Conservation (phyloP, 2,113 vertebrate species). For the Serinus canaria region DNA sequence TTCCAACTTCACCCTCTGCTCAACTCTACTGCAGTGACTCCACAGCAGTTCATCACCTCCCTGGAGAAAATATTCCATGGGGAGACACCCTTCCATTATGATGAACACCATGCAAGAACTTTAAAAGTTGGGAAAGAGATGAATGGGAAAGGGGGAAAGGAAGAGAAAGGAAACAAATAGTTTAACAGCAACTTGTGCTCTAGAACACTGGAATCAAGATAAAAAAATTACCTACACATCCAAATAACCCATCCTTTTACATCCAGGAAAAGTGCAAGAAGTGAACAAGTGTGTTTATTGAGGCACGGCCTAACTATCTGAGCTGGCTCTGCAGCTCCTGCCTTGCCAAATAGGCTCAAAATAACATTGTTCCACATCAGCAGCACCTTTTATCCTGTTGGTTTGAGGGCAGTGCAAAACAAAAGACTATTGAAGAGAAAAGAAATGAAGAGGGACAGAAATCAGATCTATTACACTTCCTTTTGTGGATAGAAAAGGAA, state of each 20-base stretch:
- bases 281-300: background rate
- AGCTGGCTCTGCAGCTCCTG: background rate
- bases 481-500: background rate
- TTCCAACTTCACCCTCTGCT: background rate
- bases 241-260: background rate
- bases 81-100: background rate
- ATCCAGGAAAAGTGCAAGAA: background rate
- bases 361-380: background rate
- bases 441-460: background rate
- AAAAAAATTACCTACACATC: background rate
- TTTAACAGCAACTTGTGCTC: background rate
- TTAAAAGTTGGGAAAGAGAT: background rate
- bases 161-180: background rate
- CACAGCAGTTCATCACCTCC: background rate
- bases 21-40: background rate
- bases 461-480: background rate
- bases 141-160: background rate
- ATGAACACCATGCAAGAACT: background rate
- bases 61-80: background rate
- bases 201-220: background rate
- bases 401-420: background rate
- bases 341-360: background rate
- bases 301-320: background rate
- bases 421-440: background rate
- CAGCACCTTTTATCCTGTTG: background rate